Conservation (phyloP, 2,113 vertebrate species). For the Heteronetta atricapilla region DNA sequence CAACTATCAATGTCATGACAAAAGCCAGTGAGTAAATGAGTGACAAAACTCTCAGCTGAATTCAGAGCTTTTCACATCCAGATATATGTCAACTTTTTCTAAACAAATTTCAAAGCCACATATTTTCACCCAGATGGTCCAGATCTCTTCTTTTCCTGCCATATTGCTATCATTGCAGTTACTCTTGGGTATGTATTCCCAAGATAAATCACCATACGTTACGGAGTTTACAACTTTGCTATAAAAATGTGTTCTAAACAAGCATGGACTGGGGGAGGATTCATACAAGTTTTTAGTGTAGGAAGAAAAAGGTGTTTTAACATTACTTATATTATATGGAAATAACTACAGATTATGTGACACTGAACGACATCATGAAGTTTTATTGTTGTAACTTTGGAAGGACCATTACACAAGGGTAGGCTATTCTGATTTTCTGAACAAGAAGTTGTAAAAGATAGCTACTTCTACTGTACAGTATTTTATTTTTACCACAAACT, state of each 20-base stretch:
- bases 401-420: background rate
- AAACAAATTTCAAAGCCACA: slow-evolving; percentile 5
- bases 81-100: background rate
- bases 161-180: slow-evolving; percentile 9
- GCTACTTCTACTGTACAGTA: background rate
- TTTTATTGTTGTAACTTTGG: slow-evolving; percentile 1
- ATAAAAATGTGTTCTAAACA: slow-evolving; percentile 36
- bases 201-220: slow-evolving; percentile 21
- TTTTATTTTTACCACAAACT: background rate
- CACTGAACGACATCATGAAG: background rate
- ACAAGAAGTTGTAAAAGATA: background rate
- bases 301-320: slow-evolving; percentile 26
- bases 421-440: background rate
- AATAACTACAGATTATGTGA: background rate
- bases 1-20: background rate
- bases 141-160: background rate
- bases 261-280: background rate
- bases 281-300: background rate
- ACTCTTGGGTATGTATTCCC: background rate
- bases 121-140: slow-evolving; percentile 46
- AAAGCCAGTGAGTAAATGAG: background rate
- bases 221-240: background rate
- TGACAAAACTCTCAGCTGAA: background rate
- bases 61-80: slow-evolving; percentile 2
- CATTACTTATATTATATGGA: background rate